phyloP scores from a whole-genome alignment of 2,113 vertebrate species.

The Corynorhinus townsendii region DNA sequence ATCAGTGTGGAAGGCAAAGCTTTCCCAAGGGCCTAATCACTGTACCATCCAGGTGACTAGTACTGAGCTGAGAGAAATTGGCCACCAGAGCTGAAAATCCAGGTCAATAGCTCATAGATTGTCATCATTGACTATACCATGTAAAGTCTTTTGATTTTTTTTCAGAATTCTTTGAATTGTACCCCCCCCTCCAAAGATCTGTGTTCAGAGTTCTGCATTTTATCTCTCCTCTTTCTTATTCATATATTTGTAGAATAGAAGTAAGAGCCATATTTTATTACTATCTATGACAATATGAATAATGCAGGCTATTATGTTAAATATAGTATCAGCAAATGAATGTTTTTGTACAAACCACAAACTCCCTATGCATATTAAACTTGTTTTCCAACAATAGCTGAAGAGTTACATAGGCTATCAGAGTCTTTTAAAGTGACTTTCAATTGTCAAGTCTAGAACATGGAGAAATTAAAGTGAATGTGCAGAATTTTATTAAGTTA shows the following conservation, averaged over 20 bases:
- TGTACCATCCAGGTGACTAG: neutral
- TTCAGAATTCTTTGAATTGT: neutral
- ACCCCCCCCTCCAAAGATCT: neutral
- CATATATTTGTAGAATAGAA: neutral
- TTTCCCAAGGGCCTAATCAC: neutral
- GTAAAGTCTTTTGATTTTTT: neutral
- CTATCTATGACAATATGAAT: neutral
- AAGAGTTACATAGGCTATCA: neutral
- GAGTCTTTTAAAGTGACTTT: neutral
- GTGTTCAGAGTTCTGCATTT: neutral
- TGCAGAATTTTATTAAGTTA: neutral
- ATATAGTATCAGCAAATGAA: neutral
- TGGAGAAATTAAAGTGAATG: neutral
- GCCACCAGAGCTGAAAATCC: constrained; percentile 7
- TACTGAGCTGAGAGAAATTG: neutral
- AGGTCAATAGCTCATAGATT: constrained; percentile 27
- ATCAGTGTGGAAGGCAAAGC: neutral
- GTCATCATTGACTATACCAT: neutral
- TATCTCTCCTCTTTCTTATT: neutral
- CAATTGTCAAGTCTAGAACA: neutral
- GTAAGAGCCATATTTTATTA: neutral
- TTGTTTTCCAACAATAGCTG: neutral
- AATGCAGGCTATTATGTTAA: neutral
- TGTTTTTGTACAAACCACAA: neutral
- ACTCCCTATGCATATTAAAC: neutral